Evolutionary conservation across 2,888 invertebrate genomes (phyloP).

Genomic region (Cacoxenus indagator): DNA sequence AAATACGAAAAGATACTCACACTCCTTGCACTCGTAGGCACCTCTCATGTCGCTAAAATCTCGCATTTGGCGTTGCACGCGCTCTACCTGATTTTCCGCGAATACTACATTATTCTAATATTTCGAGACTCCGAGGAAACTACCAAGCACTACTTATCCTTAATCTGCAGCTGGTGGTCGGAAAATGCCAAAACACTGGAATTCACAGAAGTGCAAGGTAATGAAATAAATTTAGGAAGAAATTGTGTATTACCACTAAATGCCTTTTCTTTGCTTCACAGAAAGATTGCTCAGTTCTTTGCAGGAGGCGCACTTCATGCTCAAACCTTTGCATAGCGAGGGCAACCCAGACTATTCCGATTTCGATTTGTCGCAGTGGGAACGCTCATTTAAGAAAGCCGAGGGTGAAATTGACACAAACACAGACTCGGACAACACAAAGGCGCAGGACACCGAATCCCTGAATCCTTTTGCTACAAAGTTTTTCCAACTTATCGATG

Average conservation of each 20-base stretch:
- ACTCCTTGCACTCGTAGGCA: conserved; percentile 41
- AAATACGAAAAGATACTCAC: rapidly evolving
- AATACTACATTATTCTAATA: conserved; percentile 60
- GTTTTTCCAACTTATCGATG: not conserved
- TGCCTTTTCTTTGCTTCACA: conserved; percentile 30
- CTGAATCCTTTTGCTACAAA: not conserved
- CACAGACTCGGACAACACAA: not conserved
- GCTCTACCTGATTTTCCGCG: conserved; percentile 62
- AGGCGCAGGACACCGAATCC: not conserved
- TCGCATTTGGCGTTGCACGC: conserved; percentile 62
- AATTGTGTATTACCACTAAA: not conserved
- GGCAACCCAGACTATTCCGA: conserved; percentile 43
- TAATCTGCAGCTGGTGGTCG: conserved; percentile 65
- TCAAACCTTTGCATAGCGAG: conserved; percentile 51
- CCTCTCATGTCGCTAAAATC: conserved; percentile 53
- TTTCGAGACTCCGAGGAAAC: conserved; percentile 67
- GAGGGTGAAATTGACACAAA: conserved; percentile 16
- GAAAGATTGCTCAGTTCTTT: conserved; percentile 60
- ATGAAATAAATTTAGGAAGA: conserved; percentile 4
- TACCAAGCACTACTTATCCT: conserved; percentile 61
- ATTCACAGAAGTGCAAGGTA: conserved; percentile 59
- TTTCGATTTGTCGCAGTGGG: conserved; percentile 57
- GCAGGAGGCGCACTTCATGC: conserved; percentile 61
- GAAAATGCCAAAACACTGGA: conserved; percentile 46
- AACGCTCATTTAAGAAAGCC: conserved; percentile 43